Evolutionary conservation across 1,140 invertebrate genomes (phyloP), one percentile per base, ranked within the genome.

Genomic region (Oryzaephilus surinamensis): DNA sequence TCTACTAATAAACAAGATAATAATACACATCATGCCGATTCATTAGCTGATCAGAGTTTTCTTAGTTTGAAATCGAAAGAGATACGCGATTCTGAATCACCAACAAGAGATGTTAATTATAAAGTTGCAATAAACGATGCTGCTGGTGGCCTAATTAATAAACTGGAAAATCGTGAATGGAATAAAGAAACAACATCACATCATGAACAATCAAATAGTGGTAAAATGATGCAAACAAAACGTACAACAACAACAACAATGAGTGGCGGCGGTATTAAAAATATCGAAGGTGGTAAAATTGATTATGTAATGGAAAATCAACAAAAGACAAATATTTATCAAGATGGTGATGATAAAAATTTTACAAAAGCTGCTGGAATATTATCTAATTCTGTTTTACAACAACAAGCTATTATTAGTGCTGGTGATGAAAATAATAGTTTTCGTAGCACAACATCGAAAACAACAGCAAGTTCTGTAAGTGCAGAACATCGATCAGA

Each of bases 31-130:
- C 52, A 73, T 67, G 48, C 79, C 74, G 76, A 81, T 52, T 77
- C 75, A 2, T 67, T 84, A 48, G 67, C 71, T 13, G 79, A 81
- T 63, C 79, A 82, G 58, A 79, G 73, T 50, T 83, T 81, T 61
- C 67, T 79, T 52, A 77, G 76, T 30, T 70, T 83, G 58, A 84
- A 84, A 66, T 73, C 71, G 30, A 82, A 83, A 62, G 81, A 83
- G 63, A 76, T 82, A 12, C 66, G 79, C 27, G 81, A 83, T 55
- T 81, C 79, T 4, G 76, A 77, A 57, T 81, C 77, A 17, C 81
- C 81, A 3, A 77, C 75, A 10, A 70, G 74, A 48, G 76, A 77
- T 48, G 68, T 70, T 53, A 60, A 60, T 35, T n/a, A n/a, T n/a
- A n/a, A n/a, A n/a, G n/a, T n/a, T n/a, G n/a, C n/a, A n/a, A n/a